Conservation (phyloP, 2,888 invertebrate genomes). For the Arenicola marina region DNA sequence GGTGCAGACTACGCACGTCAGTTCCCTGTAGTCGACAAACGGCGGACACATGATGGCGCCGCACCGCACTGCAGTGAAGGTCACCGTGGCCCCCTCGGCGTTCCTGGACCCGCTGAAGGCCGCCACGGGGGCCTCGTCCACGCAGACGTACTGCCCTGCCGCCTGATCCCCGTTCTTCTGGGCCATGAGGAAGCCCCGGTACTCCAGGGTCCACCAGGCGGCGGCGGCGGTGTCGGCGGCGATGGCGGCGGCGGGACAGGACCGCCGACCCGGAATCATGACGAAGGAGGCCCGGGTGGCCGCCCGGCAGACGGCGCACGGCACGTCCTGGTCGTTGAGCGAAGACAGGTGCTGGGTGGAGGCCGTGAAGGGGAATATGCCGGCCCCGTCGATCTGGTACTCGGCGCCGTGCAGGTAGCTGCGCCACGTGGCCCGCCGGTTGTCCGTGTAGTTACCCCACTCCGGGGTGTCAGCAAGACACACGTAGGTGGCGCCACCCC, state of each 20-base stretch:
- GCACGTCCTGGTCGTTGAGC: background rate
- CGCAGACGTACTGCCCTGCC: too few relatives aligned
- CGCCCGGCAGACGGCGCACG: background rate
- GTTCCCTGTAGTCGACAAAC: too few relatives aligned
- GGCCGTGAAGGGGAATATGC: background rate
- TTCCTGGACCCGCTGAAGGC: too few relatives aligned
- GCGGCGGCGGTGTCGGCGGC: too few relatives aligned
- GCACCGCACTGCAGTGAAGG: too few relatives aligned
- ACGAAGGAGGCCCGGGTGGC: background rate
- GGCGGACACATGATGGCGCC: too few relatives aligned
- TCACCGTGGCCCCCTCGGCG: too few relatives aligned
- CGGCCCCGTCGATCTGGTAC: background rate
- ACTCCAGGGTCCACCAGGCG: background rate
- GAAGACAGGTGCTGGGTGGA: too few relatives aligned
- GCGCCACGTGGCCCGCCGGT: background rate
- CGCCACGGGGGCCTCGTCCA: too few relatives aligned
- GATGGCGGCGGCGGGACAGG: background rate
- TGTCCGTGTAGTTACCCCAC: background rate
- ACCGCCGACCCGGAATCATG: background rate
- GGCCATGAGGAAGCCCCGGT: background rate
- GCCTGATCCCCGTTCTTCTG: too few relatives aligned
- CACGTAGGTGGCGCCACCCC: background rate
- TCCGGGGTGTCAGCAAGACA: background rate
- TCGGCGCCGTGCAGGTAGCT: background rate
- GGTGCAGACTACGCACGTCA: too few relatives aligned